These are phyloP conservation scores for Aromia moschata DNA, from an alignment of 2,888 invertebrate species.

Conservation along the genomic window DNA sequence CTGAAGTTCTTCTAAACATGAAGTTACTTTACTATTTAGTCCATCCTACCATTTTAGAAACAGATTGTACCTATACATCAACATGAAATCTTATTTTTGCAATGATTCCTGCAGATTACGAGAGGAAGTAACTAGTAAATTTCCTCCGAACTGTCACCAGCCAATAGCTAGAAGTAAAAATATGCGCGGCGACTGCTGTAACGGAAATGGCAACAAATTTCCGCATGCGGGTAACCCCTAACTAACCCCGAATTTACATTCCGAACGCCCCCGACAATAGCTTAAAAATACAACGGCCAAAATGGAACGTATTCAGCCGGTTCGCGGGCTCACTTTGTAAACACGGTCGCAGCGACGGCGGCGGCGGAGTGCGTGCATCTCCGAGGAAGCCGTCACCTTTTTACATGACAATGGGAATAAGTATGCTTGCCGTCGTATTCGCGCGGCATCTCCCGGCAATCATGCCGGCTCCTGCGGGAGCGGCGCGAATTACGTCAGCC, in stretches of 20 bases:
- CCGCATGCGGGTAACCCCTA: neutral
- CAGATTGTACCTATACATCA: too few species aligned
- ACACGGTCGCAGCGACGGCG: constrained; percentile 31
- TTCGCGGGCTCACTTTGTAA: constrained; percentile 32
- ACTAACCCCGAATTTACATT: neutral
- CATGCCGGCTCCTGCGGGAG: constrained; percentile 59
- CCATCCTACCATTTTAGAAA: too few species aligned
- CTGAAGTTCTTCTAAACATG: too few species aligned
- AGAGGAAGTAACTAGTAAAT: too few species aligned
- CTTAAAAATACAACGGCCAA: constrained; percentile 25
- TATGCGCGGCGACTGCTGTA: neutral
- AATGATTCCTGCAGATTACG: too few species aligned
- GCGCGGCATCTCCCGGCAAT: constrained; percentile 60
- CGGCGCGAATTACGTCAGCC: constrained; percentile 60
- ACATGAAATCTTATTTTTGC: too few species aligned
- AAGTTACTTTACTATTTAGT: too few species aligned
- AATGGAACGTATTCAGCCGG: constrained; percentile 30
- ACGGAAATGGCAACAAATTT: neutral
- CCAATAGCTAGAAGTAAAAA: too few species aligned
- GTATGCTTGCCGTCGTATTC: constrained; percentile 58
- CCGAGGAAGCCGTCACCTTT: constrained; percentile 42
- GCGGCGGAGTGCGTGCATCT: constrained; percentile 40
- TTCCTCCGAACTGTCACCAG: too few species aligned
- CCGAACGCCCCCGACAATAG: constrained; percentile 8
- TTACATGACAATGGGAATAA: constrained; percentile 57